Evolutionary conservation across 2,113 vertebrate species (phyloP), one percentile per base, ranked within the genome.

Genomic region (Channa maculata): DNA sequence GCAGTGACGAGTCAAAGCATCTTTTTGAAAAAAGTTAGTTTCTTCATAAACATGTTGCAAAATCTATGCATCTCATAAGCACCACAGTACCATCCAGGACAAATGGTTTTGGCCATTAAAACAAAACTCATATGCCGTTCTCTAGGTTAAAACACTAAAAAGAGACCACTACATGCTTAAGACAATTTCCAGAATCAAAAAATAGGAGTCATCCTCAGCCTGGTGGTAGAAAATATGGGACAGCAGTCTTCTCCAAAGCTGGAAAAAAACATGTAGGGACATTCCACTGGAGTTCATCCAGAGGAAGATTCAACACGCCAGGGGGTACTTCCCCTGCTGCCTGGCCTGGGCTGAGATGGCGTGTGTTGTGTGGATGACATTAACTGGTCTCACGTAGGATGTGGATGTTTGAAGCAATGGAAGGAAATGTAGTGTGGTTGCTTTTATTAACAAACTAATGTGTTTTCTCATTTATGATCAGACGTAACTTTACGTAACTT

Each of bases 211-310:
- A 5, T 11, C 68, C 33, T 63, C 46, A 45, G 41, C 3, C 49
- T 57, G 41, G 13, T 34, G 36, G 46, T 51, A 3, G 3, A 50
- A 49, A 13, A 13, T 46, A 45, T n/a, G 33, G 46, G 10, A 65
- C 33, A 60, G 36, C 37, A 69, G 43, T 59, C 14, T 24, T 24
- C 24, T 24, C 24, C 24, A 24, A 24, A 24, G 24, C 24, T 24
- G 24, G 11, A 3, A 80, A 80, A 59, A 85, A 75, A 46, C 67
- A 52, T 69, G 84, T 24, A 10, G 63, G 68, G 82, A 87, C 86
- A 84, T 90, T 90, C 89, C 86, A 78, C 65, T 72, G 74, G 68
- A 86, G 66, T 65, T 50, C 8, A 54, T 84, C 82, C 85, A 75
- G 61, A 48, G n/a, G 51, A 71, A 63, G 81, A 77, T 84, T 80